Percentiles rank a stretch among this genome's conserved stretches.
These are phyloP conservation scores for Catharus ustulatus DNA, from an alignment of 2,797 vertebrate species.

Conservation along the genomic window DNA sequence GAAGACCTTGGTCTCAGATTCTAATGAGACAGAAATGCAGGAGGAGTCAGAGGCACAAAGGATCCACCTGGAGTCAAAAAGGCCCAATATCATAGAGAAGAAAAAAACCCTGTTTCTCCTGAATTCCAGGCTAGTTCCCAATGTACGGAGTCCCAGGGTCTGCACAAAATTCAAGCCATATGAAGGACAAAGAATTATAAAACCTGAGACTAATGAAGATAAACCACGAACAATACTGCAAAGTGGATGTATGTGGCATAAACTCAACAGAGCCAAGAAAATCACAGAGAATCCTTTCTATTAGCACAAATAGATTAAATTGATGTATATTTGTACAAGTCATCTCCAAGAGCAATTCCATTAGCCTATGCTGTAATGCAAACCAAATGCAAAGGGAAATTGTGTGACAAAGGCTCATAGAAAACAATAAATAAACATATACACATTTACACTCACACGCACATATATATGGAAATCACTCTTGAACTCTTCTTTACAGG, in stretches of 20 bases:
- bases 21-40: neutral
- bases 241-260: neutral
- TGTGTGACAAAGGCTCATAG: neutral
- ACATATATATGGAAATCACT: neutral
- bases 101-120: neutral
- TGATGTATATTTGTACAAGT: neutral
- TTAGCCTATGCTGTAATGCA: neutral
- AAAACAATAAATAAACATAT: neutral
- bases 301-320: neutral
- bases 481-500: neutral
- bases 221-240: neutral
- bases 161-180: conserved; percentile 19
- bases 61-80: neutral
- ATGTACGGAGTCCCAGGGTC: neutral
- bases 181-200: neutral
- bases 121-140: neutral
- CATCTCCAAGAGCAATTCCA: neutral
- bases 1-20: neutral
- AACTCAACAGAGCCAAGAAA: neutral
- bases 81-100: neutral
- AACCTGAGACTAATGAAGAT: neutral
- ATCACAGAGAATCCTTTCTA: neutral
- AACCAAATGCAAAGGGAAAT: conserved; percentile 11
- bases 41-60: neutral
- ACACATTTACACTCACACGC: neutral